Evolutionary conservation across 2,113 vertebrate species (phyloP).

Genomic region (Eptatretus burgeri): DNA sequence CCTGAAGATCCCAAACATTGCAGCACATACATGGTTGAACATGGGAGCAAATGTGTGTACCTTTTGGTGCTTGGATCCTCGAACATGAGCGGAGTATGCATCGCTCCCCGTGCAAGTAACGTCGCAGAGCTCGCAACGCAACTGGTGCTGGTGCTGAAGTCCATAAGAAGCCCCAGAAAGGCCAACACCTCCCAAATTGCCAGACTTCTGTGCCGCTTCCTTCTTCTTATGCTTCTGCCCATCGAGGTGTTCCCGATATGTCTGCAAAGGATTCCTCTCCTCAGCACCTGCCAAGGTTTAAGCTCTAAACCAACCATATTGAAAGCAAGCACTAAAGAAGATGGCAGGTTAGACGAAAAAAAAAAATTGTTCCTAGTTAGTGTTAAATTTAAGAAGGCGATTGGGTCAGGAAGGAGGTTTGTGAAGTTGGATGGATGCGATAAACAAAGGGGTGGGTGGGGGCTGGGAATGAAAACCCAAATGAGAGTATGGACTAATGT

Average conservation of each 20-base stretch:
- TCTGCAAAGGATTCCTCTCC: slow-evolving; percentile 21
- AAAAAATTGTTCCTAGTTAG: not conserved
- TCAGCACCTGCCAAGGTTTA: not conserved
- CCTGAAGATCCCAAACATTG: no score
- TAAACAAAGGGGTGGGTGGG: not conserved
- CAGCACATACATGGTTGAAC: no score
- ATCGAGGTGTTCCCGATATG: slow-evolving; percentile 90
- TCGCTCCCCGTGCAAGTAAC: slow-evolving; percentile 90
- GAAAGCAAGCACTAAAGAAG: not conserved
- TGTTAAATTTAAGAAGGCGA: not conserved
- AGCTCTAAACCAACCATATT: no score
- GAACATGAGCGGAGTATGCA: slow-evolving; percentile 83
- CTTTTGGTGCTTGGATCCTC: slow-evolving; percentile 95
- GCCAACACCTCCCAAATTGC: slow-evolving; percentile 18
- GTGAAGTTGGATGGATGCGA: not conserved
- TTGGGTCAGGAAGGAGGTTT: not conserved
- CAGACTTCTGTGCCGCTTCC: slow-evolving; percentile 66
- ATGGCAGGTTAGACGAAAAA: not conserved
- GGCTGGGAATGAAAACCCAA: not conserved
- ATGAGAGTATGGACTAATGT: not conserved
- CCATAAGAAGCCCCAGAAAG: slow-evolving; percentile 24
- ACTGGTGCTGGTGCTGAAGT: slow-evolving; percentile 68
- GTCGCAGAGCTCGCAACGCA: slow-evolving; percentile 87
- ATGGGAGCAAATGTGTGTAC: slow-evolving; percentile 17
- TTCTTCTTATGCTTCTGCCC: slow-evolving; percentile 99